Evolutionary conservation across 2,888 invertebrate genomes (phyloP).

Genomic region (Beris chalybata): DNA sequence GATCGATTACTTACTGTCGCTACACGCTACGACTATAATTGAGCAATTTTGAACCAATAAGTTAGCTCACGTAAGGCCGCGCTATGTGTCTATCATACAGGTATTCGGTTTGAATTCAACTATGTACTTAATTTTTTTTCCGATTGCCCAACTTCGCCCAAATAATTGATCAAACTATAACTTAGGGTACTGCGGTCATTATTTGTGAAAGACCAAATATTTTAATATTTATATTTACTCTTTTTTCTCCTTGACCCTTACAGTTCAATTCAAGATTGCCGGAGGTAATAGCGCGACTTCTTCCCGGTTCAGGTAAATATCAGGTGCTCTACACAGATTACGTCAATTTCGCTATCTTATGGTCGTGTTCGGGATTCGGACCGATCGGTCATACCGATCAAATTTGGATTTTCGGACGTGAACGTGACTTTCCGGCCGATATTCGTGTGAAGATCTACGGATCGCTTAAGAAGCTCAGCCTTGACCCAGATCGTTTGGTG

Average conservation of each 20-base stretch:
- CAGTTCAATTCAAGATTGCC: constrained; percentile 67
- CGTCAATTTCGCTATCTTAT: constrained; percentile 69
- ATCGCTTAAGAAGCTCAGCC: constrained; percentile 61
- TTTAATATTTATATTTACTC: too few relatives aligned
- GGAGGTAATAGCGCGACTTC: constrained; percentile 64
- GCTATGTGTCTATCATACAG: too few relatives aligned
- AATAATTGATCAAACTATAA: too few relatives aligned
- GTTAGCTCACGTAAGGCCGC: too few relatives aligned
- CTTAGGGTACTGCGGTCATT: too few relatives aligned
- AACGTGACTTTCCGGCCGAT: constrained; percentile 66
- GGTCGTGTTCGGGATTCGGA: constrained; percentile 72
- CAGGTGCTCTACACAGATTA: constrained; percentile 74
- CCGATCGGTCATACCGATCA: constrained; percentile 62
- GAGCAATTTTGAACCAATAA: too few relatives aligned
- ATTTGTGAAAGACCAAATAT: too few relatives aligned
- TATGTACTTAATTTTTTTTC: too few relatives aligned
- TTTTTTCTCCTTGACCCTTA: background rate
- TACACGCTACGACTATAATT: too few relatives aligned
- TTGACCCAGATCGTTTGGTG: constrained; percentile 72
- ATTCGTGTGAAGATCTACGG: constrained; percentile 68
- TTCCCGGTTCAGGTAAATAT: constrained; percentile 74
- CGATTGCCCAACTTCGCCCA: too few relatives aligned
- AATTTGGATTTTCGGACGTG: constrained; percentile 71
- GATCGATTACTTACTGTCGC: too few relatives aligned
- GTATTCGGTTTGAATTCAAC: too few relatives aligned